phyloP scores from a whole-genome alignment of 64 coral and sea anemone species.

The Pocillopora verrucosa region DNA sequence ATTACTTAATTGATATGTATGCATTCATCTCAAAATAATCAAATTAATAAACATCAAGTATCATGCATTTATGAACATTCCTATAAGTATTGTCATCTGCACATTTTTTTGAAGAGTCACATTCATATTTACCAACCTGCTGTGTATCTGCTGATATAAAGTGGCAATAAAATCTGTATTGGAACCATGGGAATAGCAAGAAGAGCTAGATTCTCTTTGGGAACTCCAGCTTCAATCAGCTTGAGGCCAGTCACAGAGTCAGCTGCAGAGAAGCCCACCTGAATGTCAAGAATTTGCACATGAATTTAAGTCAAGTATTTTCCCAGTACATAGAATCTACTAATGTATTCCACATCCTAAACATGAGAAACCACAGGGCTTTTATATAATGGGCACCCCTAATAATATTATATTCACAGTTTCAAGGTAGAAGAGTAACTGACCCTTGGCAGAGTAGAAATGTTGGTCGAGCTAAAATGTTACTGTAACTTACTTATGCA shows the following conservation, averaged over 20 bases:
- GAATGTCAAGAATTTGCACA: not conserved
- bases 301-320: not conserved
- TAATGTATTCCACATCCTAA: too few species aligned
- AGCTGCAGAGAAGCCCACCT: conserved; percentile 90
- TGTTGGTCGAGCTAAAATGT: too few species aligned
- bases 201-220: conserved; percentile 91
- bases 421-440: too few species aligned
- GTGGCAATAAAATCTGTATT: conserved; percentile 86
- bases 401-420: too few species aligned
- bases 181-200: conserved; percentile 97
- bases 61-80: too few species aligned
- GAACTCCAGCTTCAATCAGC: conserved; percentile 95
- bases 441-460: too few species aligned
- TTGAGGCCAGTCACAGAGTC: conserved; percentile 95
- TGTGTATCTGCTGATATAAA: conserved; percentile 90
- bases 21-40: too few species aligned
- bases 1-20: too few species aligned
- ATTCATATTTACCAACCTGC: conserved; percentile 56
- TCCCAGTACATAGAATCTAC: not conserved
- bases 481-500: too few species aligned
- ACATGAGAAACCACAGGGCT: too few species aligned
- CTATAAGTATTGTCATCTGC: not conserved
- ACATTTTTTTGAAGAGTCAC: not conserved
- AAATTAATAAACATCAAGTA: too few species aligned
- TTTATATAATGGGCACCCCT: too few species aligned